Conservation (phyloP, 30 jellyfish, hydroid and myxozoan species). For the Calvadosia cruxmelitensis region DNA sequence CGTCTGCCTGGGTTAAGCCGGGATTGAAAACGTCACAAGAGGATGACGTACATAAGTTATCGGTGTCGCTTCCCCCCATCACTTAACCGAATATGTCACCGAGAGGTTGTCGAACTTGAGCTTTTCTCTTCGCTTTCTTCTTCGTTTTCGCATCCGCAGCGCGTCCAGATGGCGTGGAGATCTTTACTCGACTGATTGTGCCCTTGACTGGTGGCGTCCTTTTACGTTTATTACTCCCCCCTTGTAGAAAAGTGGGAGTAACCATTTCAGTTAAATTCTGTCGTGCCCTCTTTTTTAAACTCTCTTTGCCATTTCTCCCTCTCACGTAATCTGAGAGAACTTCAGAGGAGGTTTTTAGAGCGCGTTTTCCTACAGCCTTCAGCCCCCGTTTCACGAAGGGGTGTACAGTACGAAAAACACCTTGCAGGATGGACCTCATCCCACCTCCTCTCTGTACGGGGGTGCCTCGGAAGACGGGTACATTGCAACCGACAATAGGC, state of each 20-base stretch:
- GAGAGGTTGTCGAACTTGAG: too few relatives aligned
- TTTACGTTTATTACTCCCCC: too few relatives aligned
- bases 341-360: not conserved
- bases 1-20: not conserved
- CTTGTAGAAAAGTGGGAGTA: too few relatives aligned
- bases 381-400: not conserved
- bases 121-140: too few relatives aligned
- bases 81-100: too few relatives aligned
- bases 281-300: not conserved
- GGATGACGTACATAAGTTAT: not conserved
- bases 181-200: too few relatives aligned
- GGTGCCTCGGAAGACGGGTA: not conserved
- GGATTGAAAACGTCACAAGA: not conserved
- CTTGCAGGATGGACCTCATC: not conserved
- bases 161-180: too few relatives aligned
- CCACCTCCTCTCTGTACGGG: not conserved
- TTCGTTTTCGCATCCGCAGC: too few relatives aligned
- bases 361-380: not conserved
- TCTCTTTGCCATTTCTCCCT: not conserved
- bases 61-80: too few relatives aligned
- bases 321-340: not conserved
- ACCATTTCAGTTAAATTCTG: not conserved
- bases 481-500: not conserved
- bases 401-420: not conserved
- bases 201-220: too few relatives aligned